Conservation (phyloP, 2,797 vertebrate genomes). For the Phoxinus dragarum region DNA sequence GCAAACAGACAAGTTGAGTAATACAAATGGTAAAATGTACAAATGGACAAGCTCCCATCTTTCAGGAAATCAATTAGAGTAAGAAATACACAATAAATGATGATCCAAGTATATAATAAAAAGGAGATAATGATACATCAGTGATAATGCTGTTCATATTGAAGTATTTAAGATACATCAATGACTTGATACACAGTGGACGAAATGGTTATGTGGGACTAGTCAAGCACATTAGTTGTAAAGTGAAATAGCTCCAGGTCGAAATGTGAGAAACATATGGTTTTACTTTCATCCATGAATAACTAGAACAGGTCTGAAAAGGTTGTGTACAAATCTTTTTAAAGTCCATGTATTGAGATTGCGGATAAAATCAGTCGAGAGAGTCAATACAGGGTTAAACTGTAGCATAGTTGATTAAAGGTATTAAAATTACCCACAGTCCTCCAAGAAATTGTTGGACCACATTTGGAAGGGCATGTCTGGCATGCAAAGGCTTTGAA, state of each 20-base stretch:
- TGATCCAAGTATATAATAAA: too few relatives aligned
- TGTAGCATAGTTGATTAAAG: slow-evolving; percentile 61
- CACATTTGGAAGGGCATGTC: slow-evolving; percentile 60
- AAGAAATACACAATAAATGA: background rate
- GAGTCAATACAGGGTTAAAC: slow-evolving; percentile 40
- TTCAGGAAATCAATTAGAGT: background rate
- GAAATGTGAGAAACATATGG: slow-evolving; percentile 38
- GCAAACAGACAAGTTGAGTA: too few relatives aligned
- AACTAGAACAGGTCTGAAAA: slow-evolving; percentile 39
- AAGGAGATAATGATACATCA: background rate
- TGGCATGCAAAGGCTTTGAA: slow-evolving; percentile 61
- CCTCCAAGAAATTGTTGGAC: slow-evolving; percentile 53
- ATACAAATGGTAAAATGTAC: too few relatives aligned
- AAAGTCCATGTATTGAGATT: slow-evolving; percentile 41
- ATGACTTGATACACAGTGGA: background rate
- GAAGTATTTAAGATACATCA: background rate
- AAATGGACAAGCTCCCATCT: background rate
- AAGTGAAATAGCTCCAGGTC: slow-evolving; percentile 35
- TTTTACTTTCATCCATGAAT: slow-evolving; percentile 38
- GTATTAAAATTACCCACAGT: slow-evolving; percentile 57
- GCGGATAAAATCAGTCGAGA: slow-evolving; percentile 55
- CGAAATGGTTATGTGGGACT: background rate
- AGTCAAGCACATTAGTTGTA: slow-evolving; percentile 10
- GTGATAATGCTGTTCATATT: background rate
- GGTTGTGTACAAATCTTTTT: slow-evolving; percentile 26